Evolutionary conservation across 2,113 vertebrate genomes (phyloP).

Genomic region (Gadus chalcogrammus): DNA sequence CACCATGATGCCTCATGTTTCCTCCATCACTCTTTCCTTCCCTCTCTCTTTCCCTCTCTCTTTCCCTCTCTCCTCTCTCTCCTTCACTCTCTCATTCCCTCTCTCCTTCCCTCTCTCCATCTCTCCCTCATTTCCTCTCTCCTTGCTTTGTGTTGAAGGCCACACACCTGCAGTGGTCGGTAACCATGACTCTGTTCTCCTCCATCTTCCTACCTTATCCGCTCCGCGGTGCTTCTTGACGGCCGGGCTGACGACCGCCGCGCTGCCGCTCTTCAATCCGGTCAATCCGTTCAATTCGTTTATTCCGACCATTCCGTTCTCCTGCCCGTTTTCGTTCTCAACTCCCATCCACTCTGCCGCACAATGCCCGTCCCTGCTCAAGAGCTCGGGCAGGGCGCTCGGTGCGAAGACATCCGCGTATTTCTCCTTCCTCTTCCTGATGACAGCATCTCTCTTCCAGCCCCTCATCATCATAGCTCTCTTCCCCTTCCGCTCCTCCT

Average conservation of each 20-base stretch:
- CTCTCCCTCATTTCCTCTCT: slow-evolving; percentile 29
- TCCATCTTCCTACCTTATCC: slow-evolving; percentile 81
- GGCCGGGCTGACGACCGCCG: slow-evolving; percentile 82
- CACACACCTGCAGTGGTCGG: slow-evolving; percentile 25
- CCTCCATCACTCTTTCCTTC: background rate
- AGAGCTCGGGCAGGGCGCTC: slow-evolving; percentile 77
- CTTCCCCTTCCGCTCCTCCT: slow-evolving; percentile 88
- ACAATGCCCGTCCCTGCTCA: slow-evolving; percentile 82
- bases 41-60: too few relatives aligned
- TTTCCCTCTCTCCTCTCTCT: slow-evolving; percentile 25
- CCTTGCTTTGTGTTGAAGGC: background rate
- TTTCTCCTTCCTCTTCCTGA: slow-evolving; percentile 80
- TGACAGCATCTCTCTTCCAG: slow-evolving; percentile 79
- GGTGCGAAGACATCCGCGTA: slow-evolving; percentile 73
- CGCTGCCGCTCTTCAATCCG: slow-evolving; percentile 77
- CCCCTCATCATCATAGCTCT: slow-evolving; percentile 75
- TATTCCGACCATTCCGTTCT: slow-evolving; percentile 44
- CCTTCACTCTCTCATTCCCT: slow-evolving; percentile 20
- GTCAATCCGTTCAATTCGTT: slow-evolving; percentile 59
- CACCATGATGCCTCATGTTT: background rate
- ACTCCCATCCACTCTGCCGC: slow-evolving; percentile 62
- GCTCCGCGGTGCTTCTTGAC: slow-evolving; percentile 90
- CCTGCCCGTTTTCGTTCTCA: too few relatives aligned
- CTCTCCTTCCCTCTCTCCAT: slow-evolving; percentile 20
- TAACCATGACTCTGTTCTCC: too few relatives aligned